phyloP scores from a whole-genome alignment of 2,888 invertebrate species.

The Lingula anatina region DNA sequence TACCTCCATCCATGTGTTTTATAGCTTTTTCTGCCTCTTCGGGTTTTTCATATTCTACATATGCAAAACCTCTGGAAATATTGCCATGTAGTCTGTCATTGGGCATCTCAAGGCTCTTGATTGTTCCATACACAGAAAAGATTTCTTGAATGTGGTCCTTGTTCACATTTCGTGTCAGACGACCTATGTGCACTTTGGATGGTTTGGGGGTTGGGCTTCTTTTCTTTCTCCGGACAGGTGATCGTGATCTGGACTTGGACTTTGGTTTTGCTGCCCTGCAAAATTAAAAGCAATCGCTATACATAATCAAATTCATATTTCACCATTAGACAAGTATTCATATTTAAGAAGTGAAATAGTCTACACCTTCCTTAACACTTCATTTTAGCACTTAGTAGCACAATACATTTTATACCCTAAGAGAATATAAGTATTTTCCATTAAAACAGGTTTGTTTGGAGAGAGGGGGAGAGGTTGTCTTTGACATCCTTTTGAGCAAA shows the following conservation, averaged over 20 bases:
- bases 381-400: no score
- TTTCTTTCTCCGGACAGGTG: conserved; percentile 63
- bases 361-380: no score
- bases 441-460: no score
- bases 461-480: no score
- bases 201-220: conserved; percentile 82
- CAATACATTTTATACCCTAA: no score
- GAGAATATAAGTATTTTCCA: no score
- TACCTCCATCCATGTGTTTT: conserved; percentile 99
- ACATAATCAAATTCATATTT: no score
- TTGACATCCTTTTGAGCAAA: no score
- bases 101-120: conserved; percentile 86
- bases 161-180: conserved; percentile 85
- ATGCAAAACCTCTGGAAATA: conserved; percentile 87
- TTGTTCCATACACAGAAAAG: conserved; percentile 56
- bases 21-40: conserved; percentile 98
- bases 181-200: conserved; percentile 88
- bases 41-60: conserved; percentile 87
- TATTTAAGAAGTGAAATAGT: no score
- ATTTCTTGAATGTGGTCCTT: conserved; percentile 56
- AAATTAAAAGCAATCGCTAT: no score
- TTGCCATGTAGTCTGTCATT: conserved; percentile 81
- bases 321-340: no score
- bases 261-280: background rate
- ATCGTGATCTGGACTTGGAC: conserved; percentile 16